A percentile compares a stretch with the other conserved stretches of the same genome.
These are phyloP conservation scores for Leucosticte australis DNA, from an alignment of 2,113 vertebrate genomes.

Conservation along the genomic window DNA sequence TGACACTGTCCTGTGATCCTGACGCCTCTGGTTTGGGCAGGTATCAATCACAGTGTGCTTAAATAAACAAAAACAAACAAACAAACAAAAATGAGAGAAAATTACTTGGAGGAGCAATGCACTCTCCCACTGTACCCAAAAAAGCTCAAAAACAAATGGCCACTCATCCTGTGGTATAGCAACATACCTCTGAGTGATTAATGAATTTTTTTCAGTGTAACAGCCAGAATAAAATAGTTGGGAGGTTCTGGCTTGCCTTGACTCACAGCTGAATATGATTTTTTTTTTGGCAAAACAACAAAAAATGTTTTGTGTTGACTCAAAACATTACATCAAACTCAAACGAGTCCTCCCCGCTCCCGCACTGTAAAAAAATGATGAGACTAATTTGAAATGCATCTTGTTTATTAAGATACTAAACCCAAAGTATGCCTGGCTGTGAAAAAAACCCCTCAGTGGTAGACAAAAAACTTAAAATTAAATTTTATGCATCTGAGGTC, in stretches of 20 bases:
- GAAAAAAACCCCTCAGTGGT: neutral
- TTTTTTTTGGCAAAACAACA: neutral
- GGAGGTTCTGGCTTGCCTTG: neutral
- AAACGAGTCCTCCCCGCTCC: neutral
- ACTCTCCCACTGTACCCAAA: neutral
- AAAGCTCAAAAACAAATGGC: neutral
- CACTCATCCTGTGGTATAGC: neutral
- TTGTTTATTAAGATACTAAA: constrained; percentile 15
- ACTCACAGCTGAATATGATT: neutral
- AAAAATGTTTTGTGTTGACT: constrained; percentile 1
- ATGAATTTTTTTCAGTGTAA: neutral
- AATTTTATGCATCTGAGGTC: neutral
- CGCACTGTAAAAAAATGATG: neutral
- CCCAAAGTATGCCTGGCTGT: neutral
- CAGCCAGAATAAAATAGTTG: neutral
- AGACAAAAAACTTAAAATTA: neutral
- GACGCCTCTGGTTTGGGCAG: neutral
- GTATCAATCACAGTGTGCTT: neutral
- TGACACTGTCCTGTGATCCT: neutral
- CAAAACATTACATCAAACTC: neutral
- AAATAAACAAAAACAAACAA: neutral
- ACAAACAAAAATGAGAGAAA: neutral
- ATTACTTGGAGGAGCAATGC: fast-evolving
- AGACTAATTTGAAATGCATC: neutral
- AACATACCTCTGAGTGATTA: neutral